Evolutionary conservation across 2,113 vertebrate genomes (phyloP), one percentile per base, ranked within the genome.

Genomic region (Peromyscus polionotus): DNA sequence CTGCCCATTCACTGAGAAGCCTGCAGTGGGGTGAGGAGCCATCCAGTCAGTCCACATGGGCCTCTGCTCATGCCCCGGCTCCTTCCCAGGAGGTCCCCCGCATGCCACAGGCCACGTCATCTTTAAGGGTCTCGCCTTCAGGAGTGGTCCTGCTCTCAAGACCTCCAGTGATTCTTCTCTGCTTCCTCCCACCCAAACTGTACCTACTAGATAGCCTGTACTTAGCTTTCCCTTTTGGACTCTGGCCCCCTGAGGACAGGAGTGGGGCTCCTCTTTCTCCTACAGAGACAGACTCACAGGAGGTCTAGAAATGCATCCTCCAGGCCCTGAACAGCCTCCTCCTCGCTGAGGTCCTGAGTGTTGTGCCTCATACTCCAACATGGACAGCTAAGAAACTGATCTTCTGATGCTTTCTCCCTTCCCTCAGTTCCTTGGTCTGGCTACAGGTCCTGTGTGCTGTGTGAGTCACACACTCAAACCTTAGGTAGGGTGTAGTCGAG

Each of bases 1-100:
- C 95, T 99, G 98, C 0, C 99, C 99, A 48, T 99, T 99, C 79
- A 99, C 99, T 11, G 98, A 97, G 98, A 99, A 98, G 79, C 99
- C 99, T 99, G 91, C 36, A 67, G 51, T 1, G 10, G 26, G 57
- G n/a, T 0, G n/a, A 94, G 57, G 26, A 17, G 8, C 33, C 39
- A 7, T 57, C 13, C 5, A 1, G 39, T 95, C 7, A 28, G 45
- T 95, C 7, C 22, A 26, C 54, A 68, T 79, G 31, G 39, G 16
- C 39, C 68, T 75, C 77, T 57, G 79, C 48, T 85, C 26, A 33
- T 14, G 48, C 26, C 1, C 1, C 1, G 9, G 7, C 19, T 48
- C 26, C 42, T 36, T 45, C 42, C 61, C 24, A 16, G 33, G 51
- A 68, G 36, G 19, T 16, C 2, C 14, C 14, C 61, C 45, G 7